Evolutionary conservation across 1,140 invertebrate genomes (phyloP).

Genomic region (Cotesia glomerata): DNA sequence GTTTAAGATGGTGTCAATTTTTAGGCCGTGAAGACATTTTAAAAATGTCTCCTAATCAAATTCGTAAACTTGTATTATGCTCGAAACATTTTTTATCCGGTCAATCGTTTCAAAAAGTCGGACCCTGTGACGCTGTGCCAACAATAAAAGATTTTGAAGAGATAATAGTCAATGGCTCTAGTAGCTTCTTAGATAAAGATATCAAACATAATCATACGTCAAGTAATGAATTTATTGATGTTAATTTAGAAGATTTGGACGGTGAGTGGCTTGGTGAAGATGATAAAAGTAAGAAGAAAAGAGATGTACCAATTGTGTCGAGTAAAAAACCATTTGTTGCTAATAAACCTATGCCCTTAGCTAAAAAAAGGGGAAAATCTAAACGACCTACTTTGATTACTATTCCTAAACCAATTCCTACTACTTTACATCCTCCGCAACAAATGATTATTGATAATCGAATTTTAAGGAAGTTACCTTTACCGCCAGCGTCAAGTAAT

Average conservation of each 20-base stretch:
- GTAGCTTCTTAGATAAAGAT: neutral
- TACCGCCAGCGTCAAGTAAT: constrained; percentile 44
- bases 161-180: neutral
- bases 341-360: constrained; percentile 57
- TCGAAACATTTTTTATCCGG: constrained; percentile 58
- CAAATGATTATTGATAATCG: constrained; percentile 45
- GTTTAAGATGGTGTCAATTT: constrained; percentile 60
- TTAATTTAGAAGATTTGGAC: too few relatives aligned
- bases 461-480: constrained; percentile 51
- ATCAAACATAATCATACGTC: neutral
- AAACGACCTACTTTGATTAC: constrained; percentile 55
- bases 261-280: too few relatives aligned
- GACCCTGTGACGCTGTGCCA: constrained; percentile 58
- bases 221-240: constrained; percentile 26
- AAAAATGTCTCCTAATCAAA: constrained; percentile 63
- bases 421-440: too few relatives aligned
- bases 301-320: constrained; percentile 47
- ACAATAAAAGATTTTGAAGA: constrained; percentile 43
- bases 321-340: constrained; percentile 60
- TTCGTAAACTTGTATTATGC: constrained; percentile 58
- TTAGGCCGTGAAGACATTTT: constrained; percentile 57
- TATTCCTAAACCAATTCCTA: constrained; percentile 46
- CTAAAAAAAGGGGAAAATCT: constrained; percentile 59
- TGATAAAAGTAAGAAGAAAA: constrained; percentile 30
- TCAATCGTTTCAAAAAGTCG: constrained; percentile 54